Conservation (phyloP, 1,140 invertebrate genomes). For the Heliothis virescens region DNA sequence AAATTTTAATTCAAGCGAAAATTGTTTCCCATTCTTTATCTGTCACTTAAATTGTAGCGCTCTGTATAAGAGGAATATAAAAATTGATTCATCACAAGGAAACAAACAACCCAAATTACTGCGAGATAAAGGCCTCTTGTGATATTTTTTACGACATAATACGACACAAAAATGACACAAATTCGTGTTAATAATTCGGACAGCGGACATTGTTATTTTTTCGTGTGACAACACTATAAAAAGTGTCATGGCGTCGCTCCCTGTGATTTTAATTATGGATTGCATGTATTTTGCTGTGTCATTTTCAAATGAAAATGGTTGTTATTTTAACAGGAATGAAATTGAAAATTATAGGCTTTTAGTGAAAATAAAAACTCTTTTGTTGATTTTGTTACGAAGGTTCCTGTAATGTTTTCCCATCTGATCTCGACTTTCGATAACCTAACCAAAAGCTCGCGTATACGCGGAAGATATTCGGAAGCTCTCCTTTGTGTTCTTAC, state of each 20-base stretch:
- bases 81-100: slow-evolving; percentile 26
- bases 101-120: slow-evolving; percentile 1
- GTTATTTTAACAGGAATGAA: slow-evolving; percentile 8
- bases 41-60: background rate
- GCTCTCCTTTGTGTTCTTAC: background rate
- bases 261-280: slow-evolving; percentile 39
- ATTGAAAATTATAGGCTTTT: background rate
- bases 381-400: background rate
- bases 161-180: slow-evolving; percentile 29
- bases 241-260: slow-evolving; percentile 34
- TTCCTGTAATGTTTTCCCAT: background rate
- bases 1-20: background rate
- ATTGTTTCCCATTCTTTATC: slow-evolving; percentile 1
- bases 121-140: slow-evolving; percentile 2
- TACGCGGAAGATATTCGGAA: background rate
- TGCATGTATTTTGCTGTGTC: slow-evolving; percentile 12
- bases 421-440: background rate
- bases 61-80: background rate
- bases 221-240: slow-evolving; percentile 35
- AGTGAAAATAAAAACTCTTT: background rate
- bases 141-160: slow-evolving; percentile 33
- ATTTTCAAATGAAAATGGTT: slow-evolving; percentile 11
- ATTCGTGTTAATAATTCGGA: slow-evolving; percentile 41
- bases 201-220: slow-evolving; percentile 34
- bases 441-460: background rate